Evolutionary conservation across 1,140 invertebrate genomes (phyloP), one percentile per base, ranked within the genome.

Genomic region (Lepidostoma basale): DNA sequence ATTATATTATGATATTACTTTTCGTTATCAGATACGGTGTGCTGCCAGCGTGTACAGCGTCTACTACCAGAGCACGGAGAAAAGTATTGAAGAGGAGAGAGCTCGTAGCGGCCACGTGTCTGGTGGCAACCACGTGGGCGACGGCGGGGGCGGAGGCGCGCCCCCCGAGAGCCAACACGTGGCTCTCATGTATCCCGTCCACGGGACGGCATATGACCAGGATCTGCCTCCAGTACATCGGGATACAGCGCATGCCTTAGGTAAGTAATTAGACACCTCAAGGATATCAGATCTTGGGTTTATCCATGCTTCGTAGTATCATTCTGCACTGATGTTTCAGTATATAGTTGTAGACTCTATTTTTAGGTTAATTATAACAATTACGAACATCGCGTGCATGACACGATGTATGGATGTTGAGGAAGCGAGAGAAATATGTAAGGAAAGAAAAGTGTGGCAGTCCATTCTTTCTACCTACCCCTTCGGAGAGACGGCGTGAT

Each of bases 51-150:
- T 89, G 71, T 86, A 87, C 75, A 81, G 84, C 26, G 81, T 88
- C 67, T 88, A 88, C 74, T 85, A 85, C 79, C 83, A 86, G 76
- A 88, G 85, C 68, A 84, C 84, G 33, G 87, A 88, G 75, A 84
- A 85, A 67, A 85, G 84, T 67, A 80, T 84, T 0, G 83, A 85
- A 69, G 84, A 87, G 70, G 84, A 86, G 65, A 78, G 78, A 18
- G 63, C 74, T 22, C 69, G 73, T 28, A 52, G 40, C 67, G n/a
- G 28, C 25, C 64, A 75, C 45, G 56, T 36, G 39, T 42, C 20
- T 56, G 26, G 26, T 40, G 65, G 69, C 0, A 49, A 64, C 30
- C 33, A 44, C 10, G 47, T 28, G 16, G 44, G 22, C 10, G 36
- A 63, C 67, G 72, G 64, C 67, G 65, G 20, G 0, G 62, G 42